A percentile compares a stretch with the other conserved stretches of the same genome.
These are phyloP conservation scores for Wiebesia pumilae DNA, from an alignment of 1,140 invertebrate genomes.

Conservation along the genomic window DNA sequence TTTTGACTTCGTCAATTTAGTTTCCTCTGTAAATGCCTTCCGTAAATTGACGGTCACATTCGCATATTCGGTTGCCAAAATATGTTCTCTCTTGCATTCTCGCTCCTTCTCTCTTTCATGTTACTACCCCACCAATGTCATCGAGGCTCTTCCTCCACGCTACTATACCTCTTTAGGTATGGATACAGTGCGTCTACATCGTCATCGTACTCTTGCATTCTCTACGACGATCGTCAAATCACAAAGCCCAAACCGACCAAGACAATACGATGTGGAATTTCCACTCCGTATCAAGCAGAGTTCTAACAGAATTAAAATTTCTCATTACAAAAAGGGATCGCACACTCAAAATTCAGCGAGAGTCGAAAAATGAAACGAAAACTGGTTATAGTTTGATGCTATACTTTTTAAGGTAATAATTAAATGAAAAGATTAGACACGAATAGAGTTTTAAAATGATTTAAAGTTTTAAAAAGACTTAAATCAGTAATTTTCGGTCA, in stretches of 20 bases:
- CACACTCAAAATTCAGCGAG: background rate
- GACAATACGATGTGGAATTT: background rate
- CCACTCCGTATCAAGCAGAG: background rate
- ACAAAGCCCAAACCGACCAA: background rate
- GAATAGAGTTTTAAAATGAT: too few relatives aligned
- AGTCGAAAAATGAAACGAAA: background rate
- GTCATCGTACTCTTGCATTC: background rate
- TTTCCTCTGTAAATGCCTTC: background rate
- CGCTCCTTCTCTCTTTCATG: background rate
- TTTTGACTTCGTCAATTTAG: background rate
- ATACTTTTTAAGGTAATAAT: too few relatives aligned
- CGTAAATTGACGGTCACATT: slow-evolving; percentile 13
- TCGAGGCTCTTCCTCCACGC: background rate
- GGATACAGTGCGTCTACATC: background rate
- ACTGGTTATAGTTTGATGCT: too few relatives aligned
- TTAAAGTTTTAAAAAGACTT: background rate
- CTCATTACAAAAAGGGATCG: background rate
- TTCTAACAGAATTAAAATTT: background rate
- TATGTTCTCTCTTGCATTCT: background rate
- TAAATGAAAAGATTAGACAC: too few relatives aligned
- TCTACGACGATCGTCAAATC: background rate
- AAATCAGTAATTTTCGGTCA: background rate
- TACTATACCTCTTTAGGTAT: background rate
- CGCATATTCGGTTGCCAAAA: background rate
- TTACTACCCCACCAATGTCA: slow-evolving; percentile 12